phyloP scores from a whole-genome alignment of 2,113 vertebrate genomes.

The Emydocephalus ijimae region DNA sequence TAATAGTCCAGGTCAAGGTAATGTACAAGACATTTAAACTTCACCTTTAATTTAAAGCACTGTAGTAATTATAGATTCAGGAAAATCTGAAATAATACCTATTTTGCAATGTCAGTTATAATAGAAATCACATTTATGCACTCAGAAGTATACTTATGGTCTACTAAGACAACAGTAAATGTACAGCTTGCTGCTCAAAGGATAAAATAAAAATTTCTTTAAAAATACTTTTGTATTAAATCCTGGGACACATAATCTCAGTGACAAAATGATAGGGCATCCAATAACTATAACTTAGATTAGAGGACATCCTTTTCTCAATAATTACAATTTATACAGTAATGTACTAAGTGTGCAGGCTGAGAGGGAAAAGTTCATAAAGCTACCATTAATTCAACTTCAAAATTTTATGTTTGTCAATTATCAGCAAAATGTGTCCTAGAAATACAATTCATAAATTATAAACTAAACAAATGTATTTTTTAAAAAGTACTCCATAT shows the following conservation, averaged over 20 bases:
- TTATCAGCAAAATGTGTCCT: not conserved
- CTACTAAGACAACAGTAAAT: not conserved
- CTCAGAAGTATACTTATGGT: not conserved
- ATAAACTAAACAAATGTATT: not conserved
- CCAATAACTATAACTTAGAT: rapidly evolving
- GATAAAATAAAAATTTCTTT: not conserved
- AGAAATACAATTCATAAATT: not conserved
- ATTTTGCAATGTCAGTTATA: not conserved
- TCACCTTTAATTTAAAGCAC: constrained; percentile 9
- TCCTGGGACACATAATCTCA: not conserved
- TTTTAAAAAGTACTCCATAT: not conserved
- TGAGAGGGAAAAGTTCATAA: not conserved
- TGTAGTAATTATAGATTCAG: not conserved
- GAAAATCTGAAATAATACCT: not conserved
- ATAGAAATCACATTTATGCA: constrained; percentile 9
- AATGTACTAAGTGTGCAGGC: not conserved
- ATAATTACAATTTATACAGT: not conserved
- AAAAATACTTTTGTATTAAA: not conserved
- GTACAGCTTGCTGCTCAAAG: not conserved
- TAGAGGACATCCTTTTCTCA: constrained; percentile 6
- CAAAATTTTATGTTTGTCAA: not conserved
- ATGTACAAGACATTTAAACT: not conserved
- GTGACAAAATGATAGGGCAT: not conserved
- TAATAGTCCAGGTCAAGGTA: not conserved
- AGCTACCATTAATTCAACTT: not conserved